Base-by-base conservation (phyloP, 1,140 invertebrate species). In the Diabrotica virgifera region DNA sequence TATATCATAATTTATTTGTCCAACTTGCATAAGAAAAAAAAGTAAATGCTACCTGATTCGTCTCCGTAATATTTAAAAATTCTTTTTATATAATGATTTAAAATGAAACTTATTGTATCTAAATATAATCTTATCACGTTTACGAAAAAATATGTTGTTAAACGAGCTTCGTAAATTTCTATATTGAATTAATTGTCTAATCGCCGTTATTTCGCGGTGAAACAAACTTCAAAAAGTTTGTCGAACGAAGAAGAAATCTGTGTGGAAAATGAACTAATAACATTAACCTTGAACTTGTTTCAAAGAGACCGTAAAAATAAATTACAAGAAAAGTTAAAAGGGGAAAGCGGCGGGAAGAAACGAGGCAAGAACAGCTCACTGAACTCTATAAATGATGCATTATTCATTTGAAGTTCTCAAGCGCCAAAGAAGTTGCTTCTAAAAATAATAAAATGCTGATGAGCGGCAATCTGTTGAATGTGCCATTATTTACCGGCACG, bases 401-500 rank as follows among this genome's bases (percentile, higher is more conserved):
- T 72, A 72, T 72, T 72, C 71, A 72, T 72, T 69, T 68, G 69
- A 72, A 72, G 71, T 67, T 72, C 68, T 57, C 64, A 62, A 66
- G 63, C 57, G 52, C 65, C 63, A 68, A 70, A 66, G 66, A 68
- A 67, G 62, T 68, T 65, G 64, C 69, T 69, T 70, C 68, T 70
- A 68, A 76, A 77, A 74, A 76, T 77, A 77, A 77, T 76, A 76
- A 77, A 76, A 76, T 67, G 72, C 67, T 76, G 73, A 76, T 77
- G 76, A 77, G 76, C 70, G 72, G 75, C 74, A 76, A 77, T 77
- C 75, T 77, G 76, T 77, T 77, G 74, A 77, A 78, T 78, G 77
- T 63, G 74, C 74, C 72, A 70, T 75, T 78, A 78, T 78, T 78
- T 78, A 78, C 71, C 62, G 66, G 63, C 65, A 36, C 13, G 52